A percentile compares a stretch with the other conserved stretches of the same genome.
Evolutionary conservation across 1,140 invertebrate species (phyloP).

Genomic region (Ceratina australensis): DNA sequence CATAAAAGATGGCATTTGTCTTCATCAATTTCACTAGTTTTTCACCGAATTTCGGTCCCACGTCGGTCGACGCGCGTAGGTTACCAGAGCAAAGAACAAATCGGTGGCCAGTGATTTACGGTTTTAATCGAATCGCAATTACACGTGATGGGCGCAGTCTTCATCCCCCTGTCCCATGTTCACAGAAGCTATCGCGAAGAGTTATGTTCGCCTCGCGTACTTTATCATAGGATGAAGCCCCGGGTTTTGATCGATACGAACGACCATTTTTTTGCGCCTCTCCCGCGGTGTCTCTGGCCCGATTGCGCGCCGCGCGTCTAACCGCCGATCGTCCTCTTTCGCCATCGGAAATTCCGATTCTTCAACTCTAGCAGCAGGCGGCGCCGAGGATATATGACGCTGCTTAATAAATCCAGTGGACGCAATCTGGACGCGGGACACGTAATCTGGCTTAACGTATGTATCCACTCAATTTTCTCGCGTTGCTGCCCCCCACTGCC

Average conservation of each 20-base stretch:
- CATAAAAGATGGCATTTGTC: not conserved
- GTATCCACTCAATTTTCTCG: slow-evolving; percentile 57
- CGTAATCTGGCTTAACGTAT: slow-evolving; percentile 65
- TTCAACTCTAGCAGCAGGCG: slow-evolving; percentile 10
- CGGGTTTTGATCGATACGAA: slow-evolving; percentile 13
- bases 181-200: slow-evolving; percentile 27
- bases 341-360: slow-evolving; percentile 55
- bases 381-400: slow-evolving; percentile 29
- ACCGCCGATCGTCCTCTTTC: slow-evolving; percentile 25
- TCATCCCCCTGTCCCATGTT: not conserved
- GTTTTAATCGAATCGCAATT: slow-evolving; percentile 44
- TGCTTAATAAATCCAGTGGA: slow-evolving; percentile 64
- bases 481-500: slow-evolving; percentile 35
- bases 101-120: slow-evolving; percentile 22
- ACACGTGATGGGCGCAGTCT: slow-evolving; percentile 15
- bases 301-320: slow-evolving; percentile 22
- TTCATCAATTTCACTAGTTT: not conserved
- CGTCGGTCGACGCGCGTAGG: too few species aligned
- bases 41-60: too few species aligned
- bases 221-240: slow-evolving; percentile 28
- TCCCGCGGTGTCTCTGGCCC: not conserved
- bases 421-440: slow-evolving; percentile 55
- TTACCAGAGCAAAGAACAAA: not conserved
- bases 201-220: slow-evolving; percentile 27
- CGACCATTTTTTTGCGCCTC: slow-evolving; percentile 17